Percentiles rank a stretch among this genome's conserved stretches.
These are phyloP conservation scores for Cyphotilapia sp. DNA, from an alignment of 2,113 vertebrate genomes.

Conservation along the genomic window DNA sequence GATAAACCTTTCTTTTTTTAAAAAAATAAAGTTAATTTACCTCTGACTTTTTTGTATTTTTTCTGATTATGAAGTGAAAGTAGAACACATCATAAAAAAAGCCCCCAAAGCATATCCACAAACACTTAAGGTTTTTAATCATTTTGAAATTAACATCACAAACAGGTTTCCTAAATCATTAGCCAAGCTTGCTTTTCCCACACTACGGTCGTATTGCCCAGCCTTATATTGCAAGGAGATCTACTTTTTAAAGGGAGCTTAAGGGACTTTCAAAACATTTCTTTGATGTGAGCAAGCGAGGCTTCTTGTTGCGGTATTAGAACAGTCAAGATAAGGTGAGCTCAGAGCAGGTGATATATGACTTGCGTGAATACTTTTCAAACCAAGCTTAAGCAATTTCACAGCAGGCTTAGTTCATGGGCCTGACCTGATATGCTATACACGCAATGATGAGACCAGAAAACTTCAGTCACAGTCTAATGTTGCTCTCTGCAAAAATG, in stretches of 20 bases:
- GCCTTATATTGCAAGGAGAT: conserved; percentile 48
- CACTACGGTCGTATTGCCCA: conserved; percentile 25
- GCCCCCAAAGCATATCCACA: not conserved
- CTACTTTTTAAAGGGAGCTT: conserved; percentile 65
- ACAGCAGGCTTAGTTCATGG: conserved; percentile 47
- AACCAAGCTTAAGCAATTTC: conserved; percentile 68
- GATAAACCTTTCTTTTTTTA: conserved; percentile 77
- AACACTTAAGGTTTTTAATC: not conserved
- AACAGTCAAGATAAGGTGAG: conserved; percentile 68
- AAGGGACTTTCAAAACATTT: conserved; percentile 54
- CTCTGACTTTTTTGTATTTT: conserved; percentile 9
- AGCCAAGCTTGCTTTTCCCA: conserved; percentile 55
- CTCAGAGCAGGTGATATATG: conserved; percentile 62
- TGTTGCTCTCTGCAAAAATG: not conserved
- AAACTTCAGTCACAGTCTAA: conserved; percentile 11
- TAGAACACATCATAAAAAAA: not conserved
- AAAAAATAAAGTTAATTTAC: conserved; percentile 82
- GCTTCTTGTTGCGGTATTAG: conserved; percentile 51
- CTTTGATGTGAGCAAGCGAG: conserved; percentile 71
- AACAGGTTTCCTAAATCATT: conserved; percentile 29
- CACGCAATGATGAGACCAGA: conserved; percentile 27
- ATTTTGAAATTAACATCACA: conserved; percentile 2
- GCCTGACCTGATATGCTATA: conserved; percentile 9
- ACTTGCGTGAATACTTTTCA: conserved; percentile 55
- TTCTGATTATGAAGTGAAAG: not conserved